Evolutionary conservation across 2,888 invertebrate genomes (phyloP), one percentile per base, ranked within the genome.

Genomic region (Erynnis tages): DNA sequence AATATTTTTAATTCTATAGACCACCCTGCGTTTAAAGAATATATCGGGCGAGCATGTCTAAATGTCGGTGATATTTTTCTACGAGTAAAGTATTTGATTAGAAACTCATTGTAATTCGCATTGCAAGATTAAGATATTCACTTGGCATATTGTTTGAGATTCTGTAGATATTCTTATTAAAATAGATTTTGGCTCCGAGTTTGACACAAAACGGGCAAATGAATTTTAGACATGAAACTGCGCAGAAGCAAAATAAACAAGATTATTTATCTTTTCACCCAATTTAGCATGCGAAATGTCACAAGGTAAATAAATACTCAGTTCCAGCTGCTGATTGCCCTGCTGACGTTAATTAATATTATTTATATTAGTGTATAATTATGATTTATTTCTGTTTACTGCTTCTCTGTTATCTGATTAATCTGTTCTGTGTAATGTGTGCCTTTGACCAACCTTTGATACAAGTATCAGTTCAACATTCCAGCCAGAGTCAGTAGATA

Each of bases 141-240:
- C n/a, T n/a, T n/a, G n/a, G n/a, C n/a, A n/a, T n/a, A n/a, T n/a
- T n/a, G n/a, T n/a, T n/a, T n/a, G n/a, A n/a, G n/a, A 17, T 16
- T 41, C 11, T 17, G 11, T 29, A 30, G 16, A 10, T 30, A 44
- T 30, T 8, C 11, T 17, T 1, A 4, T 27, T 11, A 13, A 40
- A 48, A 48, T 40, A 48, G 48, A 40, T 30, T 29, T 19, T 47
- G 47, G 38, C 47, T 38, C 47, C 6, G 21, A 29, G 29, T 48
- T 38, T 30, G 38, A 48, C 47, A 48, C 10, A 27, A 30, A 48
- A 30, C 30, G 40, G 40, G 38, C 38, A 48, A 32, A 30, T 40
- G 14, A 2, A 23, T 6, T 19, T n/a, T n/a, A n/a, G 10, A 21
- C 14, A 10, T 13, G 10, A 17, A 29, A 29, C 16, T 17, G 41